phyloP scores from a whole-genome alignment of 2,888 invertebrate species.

The Hydrotaea diabolus region DNA sequence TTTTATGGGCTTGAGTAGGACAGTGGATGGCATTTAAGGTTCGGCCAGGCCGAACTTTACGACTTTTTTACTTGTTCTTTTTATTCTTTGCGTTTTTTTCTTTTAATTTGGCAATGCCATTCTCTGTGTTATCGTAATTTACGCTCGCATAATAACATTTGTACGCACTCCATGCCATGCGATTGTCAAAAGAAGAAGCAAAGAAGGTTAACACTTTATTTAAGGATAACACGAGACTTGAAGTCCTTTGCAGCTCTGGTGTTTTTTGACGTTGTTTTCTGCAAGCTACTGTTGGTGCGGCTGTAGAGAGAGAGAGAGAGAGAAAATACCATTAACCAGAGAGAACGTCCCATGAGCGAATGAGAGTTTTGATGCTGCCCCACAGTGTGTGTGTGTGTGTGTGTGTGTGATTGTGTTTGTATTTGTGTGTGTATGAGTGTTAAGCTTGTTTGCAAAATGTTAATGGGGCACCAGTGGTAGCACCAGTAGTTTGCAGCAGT shows the following conservation, averaged over 20 bases:
- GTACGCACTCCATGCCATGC: slow-evolving; percentile 55
- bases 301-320: slow-evolving; percentile 47
- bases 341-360: slow-evolving; percentile 9
- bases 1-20: too few relatives aligned
- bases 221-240: slow-evolving; percentile 22
- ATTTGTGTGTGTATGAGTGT: neutral
- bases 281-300: neutral
- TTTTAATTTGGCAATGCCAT: slow-evolving; percentile 15
- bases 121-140: neutral
- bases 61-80: too few relatives aligned
- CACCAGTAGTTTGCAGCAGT: neutral
- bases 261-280: neutral
- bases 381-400: neutral
- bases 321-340: neutral
- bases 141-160: slow-evolving; percentile 24
- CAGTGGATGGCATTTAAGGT: too few relatives aligned
- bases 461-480: neutral
- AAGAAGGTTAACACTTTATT: slow-evolving; percentile 1
- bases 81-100: too few relatives aligned
- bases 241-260: neutral
- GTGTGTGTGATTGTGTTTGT: neutral
- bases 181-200: slow-evolving; percentile 8
- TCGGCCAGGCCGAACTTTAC: too few relatives aligned
- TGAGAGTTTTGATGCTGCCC: slow-evolving; percentile 30
- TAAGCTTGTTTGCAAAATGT: neutral